Evolutionary conservation across 1,140 invertebrate species (phyloP), one percentile per base, ranked within the genome.

Genomic region (Drosophila varians): DNA sequence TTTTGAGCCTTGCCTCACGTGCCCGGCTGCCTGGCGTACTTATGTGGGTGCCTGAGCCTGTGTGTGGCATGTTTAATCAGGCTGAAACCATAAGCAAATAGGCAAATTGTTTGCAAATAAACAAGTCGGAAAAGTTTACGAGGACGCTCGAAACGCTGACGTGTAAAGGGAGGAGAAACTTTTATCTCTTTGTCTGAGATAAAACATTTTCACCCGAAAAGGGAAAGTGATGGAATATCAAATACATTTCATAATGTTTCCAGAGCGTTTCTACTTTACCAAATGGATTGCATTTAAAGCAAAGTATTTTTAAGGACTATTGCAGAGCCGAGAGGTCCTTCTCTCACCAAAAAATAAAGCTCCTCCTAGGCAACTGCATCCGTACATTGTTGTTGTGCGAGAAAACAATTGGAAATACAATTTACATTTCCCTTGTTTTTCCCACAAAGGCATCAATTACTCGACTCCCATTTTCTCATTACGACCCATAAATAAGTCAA

Each of bases 61-160:
- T 61, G 66, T 75, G 75, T 79, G 65, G 55, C 68, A 78, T 86
- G 76, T 73, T 73, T 76, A 84, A 84, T 79, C 75, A 69, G 61
- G 53, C 34, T 46, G 61, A 79, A 86, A 64, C 54, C 76, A 56
- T 75, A 56, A 56, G 57, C 58, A 84, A 84, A 84, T 86, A 69
- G 54, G 57, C 62, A 80, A 56, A 77, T 74, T 69, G 46, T 74
- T 74, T 51, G 52, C 31, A 68, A 53, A 75, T 56, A 62, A 58
- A 45, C 69, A 52, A 73, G 48, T 46, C 56, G 7, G 26, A 43
- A 73, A 73, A 73, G 55, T 73, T 73, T 54, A 62, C 48, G 43
- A 54, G 21, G 66, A 51, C 36, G 19, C 14, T 28, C n/a, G 25
- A 61, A 64, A 48, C 16, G 43, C 31, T 45, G 34, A 61, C 56